Evolutionary conservation across 2,888 invertebrate genomes (phyloP).

Genomic region (Campoplex nolae): DNA sequence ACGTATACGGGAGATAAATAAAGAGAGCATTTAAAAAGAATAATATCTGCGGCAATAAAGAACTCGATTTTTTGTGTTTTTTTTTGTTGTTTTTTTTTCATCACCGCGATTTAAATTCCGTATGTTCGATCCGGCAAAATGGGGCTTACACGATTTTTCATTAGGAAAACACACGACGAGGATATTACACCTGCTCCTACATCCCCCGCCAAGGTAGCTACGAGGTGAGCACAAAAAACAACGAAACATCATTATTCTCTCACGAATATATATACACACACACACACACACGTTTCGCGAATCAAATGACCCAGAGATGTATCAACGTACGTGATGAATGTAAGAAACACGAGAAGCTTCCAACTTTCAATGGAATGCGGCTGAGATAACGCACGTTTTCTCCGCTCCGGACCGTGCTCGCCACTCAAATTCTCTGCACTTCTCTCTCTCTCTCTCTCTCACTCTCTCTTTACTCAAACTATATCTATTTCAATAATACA

Average conservation of each 20-base stretch:
- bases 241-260: not conserved
- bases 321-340: constrained; percentile 11
- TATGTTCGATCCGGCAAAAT: constrained; percentile 74
- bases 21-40: not conserved
- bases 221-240: constrained; percentile 76
- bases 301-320: not conserved
- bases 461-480: not conserved
- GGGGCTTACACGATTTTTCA: constrained; percentile 81
- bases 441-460: not conserved
- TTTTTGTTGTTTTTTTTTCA: no score
- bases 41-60: no score
- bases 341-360: constrained; percentile 18
- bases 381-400: constrained; percentile 56
- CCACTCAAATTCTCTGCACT: not conserved
- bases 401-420: constrained; percentile 21
- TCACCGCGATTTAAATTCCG: constrained; percentile 35
- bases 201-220: constrained; percentile 74
- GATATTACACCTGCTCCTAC: constrained; percentile 59
- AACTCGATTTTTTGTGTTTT: not conserved
- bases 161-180: constrained; percentile 76
- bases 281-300: not conserved
- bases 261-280: not conserved
- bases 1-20: not conserved
- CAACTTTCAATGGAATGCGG: constrained; percentile 60
- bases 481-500: not conserved